Evolutionary conservation across 1,140 invertebrate species (phyloP), one percentile per base, ranked within the genome.

Genomic region (Calephelis nemesis): DNA sequence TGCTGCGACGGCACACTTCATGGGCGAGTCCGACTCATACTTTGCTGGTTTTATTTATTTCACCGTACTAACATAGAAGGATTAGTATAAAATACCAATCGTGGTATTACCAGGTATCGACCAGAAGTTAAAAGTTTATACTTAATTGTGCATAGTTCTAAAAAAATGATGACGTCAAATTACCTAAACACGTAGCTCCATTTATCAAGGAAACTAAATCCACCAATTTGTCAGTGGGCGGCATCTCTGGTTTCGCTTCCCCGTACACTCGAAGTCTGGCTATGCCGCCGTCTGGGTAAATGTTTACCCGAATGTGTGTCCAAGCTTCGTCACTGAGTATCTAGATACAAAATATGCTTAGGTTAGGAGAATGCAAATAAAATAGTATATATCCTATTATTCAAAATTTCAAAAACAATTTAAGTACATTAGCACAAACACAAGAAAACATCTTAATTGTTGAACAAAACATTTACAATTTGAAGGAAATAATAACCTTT

Each of bases 251-350:
- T 62, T 75, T 82, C 0, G 93, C 92, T 74, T 92, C 84, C 10
- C 95, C 95, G 75, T 93, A 95, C 4, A 95, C 93, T 4, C 94
- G 77, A 0, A 96, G 83, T 60, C 95, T 90, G 0, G 95, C 94
- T 10, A 95, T 93, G 12, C 95, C 95, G 63, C 95, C 95, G 81
- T 95, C 95, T 7, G 95, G 95, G 74, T 90, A 95, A 10, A 95
- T 93, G 75, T 95, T 95, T 1, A 95, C 81, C 12, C 94, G 81
- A 3, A 95, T 73, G 75, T 95, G 94, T 4, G 93, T 94, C 81
- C 90, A 94, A 4, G 82, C 73, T 58, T 93, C 87, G 39, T 88
- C 86, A 47, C 83, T 88, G 15, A 92, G 63, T 15, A 88, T 73
- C 91, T 92, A 63, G n/a, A 15, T 60, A 54, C 42, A 54, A 69